Conservation (phyloP, 2,113 vertebrate species). For the Sardina pilchardus region DNA sequence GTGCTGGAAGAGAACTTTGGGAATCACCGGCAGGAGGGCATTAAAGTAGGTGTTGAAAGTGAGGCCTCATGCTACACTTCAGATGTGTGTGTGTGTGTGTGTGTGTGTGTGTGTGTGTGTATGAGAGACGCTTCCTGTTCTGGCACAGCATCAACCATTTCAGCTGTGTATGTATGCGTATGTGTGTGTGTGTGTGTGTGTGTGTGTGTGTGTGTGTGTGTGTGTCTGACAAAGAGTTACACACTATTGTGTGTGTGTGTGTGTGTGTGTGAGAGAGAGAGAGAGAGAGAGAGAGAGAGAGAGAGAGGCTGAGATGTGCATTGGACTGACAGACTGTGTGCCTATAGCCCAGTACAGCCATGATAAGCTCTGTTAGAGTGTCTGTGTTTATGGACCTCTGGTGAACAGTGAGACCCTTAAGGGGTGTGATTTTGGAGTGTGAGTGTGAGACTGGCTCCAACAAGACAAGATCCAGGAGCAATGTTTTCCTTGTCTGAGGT, state of each 20-base stretch:
- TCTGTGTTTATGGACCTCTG: not conserved
- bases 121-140: slow-evolving; percentile 14
- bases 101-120: not conserved
- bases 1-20: not conserved
- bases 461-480: not conserved
- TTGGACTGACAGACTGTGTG: not conserved
- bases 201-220: not conserved
- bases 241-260: not conserved
- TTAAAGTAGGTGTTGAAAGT: slow-evolving; percentile 31
- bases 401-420: not conserved
- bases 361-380: not conserved
- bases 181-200: not conserved
- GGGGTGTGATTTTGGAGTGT: not conserved
- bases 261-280: not conserved
- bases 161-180: not conserved
- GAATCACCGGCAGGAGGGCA: not conserved
- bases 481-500: not conserved
- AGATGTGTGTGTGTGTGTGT: not conserved
- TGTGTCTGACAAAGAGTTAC: not conserved
- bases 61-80: not conserved
- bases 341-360: not conserved
- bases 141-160: not conserved
- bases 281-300: not conserved
- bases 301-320: not conserved
- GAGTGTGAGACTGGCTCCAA: not conserved